Conservation (phyloP, 2,888 invertebrate species). For the Cryptophagus acutangulus region DNA sequence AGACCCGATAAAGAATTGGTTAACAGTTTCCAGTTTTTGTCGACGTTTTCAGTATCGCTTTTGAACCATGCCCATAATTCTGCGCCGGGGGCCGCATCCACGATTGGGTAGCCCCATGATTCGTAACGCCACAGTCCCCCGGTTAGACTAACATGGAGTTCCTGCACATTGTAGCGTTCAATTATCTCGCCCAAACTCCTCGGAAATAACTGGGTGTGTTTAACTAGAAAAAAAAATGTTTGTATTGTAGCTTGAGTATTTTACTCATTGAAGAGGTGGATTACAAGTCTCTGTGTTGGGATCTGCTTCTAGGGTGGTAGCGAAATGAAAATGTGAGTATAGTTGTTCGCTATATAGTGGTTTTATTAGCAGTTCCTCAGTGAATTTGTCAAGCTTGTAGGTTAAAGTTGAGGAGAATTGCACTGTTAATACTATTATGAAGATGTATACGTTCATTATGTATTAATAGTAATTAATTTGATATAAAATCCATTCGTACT, state of each 20-base stretch:
- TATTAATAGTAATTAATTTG: too few species aligned
- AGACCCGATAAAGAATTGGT: constrained; percentile 90
- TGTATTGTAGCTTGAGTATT: not conserved
- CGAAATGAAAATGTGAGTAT: constrained; percentile 88
- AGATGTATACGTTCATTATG: too few species aligned
- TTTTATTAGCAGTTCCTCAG: constrained; percentile 85
- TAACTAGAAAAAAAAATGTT: constrained; percentile 58
- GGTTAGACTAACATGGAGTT: constrained; percentile 85
- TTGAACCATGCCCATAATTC: constrained; percentile 93
- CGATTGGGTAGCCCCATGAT: constrained; percentile 90
- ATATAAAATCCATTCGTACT: too few species aligned
- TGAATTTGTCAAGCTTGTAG: constrained; percentile 60
- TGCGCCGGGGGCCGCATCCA: constrained; percentile 88
- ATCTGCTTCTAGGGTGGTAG: constrained; percentile 68
- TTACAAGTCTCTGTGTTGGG: constrained; percentile 56
- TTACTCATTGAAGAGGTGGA: too few species aligned
- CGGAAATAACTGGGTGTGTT: constrained; percentile 83
- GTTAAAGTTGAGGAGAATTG: too few species aligned
- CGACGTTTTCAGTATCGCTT: constrained; percentile 60
- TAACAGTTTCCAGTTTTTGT: constrained; percentile 81
- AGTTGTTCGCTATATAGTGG: constrained; percentile 79
- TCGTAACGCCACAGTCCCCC: constrained; percentile 92
- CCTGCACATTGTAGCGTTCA: constrained; percentile 76
- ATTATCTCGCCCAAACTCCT: constrained; percentile 85
- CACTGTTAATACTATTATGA: too few species aligned